Conservation (phyloP, 2,888 invertebrate genomes). For the Sycophila texana region DNA sequence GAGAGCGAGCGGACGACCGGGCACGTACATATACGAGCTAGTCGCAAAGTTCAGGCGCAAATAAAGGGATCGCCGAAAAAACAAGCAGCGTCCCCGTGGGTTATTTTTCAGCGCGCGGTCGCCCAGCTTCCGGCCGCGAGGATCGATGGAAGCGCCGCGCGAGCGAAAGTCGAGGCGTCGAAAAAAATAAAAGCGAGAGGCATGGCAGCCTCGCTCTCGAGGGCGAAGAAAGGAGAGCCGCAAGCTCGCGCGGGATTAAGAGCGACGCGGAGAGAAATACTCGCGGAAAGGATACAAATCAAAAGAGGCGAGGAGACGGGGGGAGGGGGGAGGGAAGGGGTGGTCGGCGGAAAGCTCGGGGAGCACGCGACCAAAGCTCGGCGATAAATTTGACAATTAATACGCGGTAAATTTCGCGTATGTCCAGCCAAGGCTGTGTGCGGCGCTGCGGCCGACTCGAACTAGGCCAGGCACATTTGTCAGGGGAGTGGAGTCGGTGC, state of each 20-base stretch:
- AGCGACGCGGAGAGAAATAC: neutral
- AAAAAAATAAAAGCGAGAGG: neutral
- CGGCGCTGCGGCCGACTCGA: too few species aligned
- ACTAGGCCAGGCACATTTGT: conserved; percentile 29
- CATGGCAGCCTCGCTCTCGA: neutral
- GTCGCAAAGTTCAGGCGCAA: conserved; percentile 3
- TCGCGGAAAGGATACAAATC: conserved; percentile 12
- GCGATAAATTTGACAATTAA: conserved; percentile 59
- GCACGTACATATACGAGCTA: too few species aligned
- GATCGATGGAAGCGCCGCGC: neutral
- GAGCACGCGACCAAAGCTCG: neutral
- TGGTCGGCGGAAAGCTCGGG: neutral
- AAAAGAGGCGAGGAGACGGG: neutral
- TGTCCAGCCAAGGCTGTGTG: neutral
- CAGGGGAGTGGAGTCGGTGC: conserved; percentile 5
- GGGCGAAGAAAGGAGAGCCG: neutral
- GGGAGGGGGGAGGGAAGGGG: neutral
- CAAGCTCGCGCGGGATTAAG: neutral
- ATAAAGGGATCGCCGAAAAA: conserved; percentile 38
- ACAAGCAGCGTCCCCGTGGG: neutral
- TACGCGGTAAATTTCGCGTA: conserved; percentile 54
- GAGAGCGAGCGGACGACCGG: too few species aligned
- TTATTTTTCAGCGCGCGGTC: conserved; percentile 36
- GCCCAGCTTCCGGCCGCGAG: conserved; percentile 19
- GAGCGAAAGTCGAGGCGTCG: neutral